Conservation (phyloP, 2,113 vertebrate species). For the Crotophaga sulcirostris region DNA sequence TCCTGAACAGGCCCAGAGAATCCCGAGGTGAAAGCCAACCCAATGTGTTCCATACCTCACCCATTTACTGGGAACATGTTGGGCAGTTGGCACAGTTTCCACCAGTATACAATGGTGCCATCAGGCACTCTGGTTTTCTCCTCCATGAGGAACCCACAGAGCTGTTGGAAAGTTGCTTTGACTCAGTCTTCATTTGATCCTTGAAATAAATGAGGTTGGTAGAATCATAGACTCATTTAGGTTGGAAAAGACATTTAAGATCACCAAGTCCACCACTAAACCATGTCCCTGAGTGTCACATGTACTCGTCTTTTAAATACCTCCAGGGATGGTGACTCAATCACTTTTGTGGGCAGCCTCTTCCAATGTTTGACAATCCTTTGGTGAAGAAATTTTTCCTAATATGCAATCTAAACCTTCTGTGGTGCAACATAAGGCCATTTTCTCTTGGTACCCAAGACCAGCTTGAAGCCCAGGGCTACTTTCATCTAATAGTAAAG, state of each 20-base stretch:
- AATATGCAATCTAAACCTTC: too few relatives aligned
- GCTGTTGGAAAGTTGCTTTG: neutral
- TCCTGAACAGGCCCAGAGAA: neutral
- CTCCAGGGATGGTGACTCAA: too few relatives aligned
- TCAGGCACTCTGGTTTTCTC: neutral
- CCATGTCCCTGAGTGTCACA: too few relatives aligned
- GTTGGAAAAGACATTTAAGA: too few relatives aligned
- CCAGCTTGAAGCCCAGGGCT: neutral
- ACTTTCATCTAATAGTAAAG: neutral
- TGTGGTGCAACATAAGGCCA: too few relatives aligned
- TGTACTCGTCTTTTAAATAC: too few relatives aligned
- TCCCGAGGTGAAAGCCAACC: neutral
- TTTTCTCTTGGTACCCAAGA: too few relatives aligned
- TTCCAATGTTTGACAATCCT: too few relatives aligned
- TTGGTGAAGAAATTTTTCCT: too few relatives aligned
- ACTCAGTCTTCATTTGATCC: neutral
- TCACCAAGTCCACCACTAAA: too few relatives aligned
- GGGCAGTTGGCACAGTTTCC: neutral
- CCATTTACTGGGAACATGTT: rapidly evolving
- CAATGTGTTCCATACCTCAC: neutral
- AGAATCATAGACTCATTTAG: too few relatives aligned
- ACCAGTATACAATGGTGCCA: neutral
- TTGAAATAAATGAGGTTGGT: neutral
- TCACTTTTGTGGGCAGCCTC: too few relatives aligned
- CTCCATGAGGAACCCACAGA: neutral